Base-by-base conservation (phyloP, 2,113 vertebrate genomes). In the Monopterus albus region DNA sequence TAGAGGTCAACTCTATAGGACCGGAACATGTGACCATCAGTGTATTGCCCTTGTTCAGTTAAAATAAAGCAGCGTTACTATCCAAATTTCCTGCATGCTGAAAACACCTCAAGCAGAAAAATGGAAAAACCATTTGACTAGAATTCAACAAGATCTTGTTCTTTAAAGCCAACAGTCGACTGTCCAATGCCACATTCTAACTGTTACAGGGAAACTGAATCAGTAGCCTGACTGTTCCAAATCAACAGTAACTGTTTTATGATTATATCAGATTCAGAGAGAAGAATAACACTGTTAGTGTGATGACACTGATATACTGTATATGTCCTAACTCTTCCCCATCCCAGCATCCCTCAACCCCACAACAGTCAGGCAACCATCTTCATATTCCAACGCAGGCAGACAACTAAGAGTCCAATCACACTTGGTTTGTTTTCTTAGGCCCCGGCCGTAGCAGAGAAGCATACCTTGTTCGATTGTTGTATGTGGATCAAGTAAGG, bases 141-240 rank as follows among this genome's bases (percentile, higher is more conserved):
- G 5, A 13, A 7, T 15, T 56, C 2, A 14, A 25, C 14, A 31
- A 9, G 20, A 9, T 53, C 20, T 20, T 25, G 0, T 45, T n/a
- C 31, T n/a, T n/a, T n/a, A n/a, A n/a, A n/a, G n/a, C n/a, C n/a
- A n/a, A n/a, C n/a, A n/a, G n/a, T n/a, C n/a, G n/a, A n/a, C n/a
- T n/a, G n/a, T n/a, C n/a, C n/a, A n/a, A 43, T 1, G 6, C 5
- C 45, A 65, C 18, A 36, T 61, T 38, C 40, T 38, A 43, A 26
- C 17, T 7, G 28, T 64, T 35, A 20, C 25, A 33, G 18, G 47
- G 14, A 75, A 60, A 52, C 33, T 20, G 23, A 61, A 61, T 12
- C 10, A 12, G 33, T 40, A 12, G 14, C 3, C 31, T 31, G 28
- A 57, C 10, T 33, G 10, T 36, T 61, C 9, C 12, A 33, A 55